Evolutionary conservation across 2,113 vertebrate species (phyloP), one percentile per base, ranked within the genome.

Genomic region (Entomyzon cyanotis): DNA sequence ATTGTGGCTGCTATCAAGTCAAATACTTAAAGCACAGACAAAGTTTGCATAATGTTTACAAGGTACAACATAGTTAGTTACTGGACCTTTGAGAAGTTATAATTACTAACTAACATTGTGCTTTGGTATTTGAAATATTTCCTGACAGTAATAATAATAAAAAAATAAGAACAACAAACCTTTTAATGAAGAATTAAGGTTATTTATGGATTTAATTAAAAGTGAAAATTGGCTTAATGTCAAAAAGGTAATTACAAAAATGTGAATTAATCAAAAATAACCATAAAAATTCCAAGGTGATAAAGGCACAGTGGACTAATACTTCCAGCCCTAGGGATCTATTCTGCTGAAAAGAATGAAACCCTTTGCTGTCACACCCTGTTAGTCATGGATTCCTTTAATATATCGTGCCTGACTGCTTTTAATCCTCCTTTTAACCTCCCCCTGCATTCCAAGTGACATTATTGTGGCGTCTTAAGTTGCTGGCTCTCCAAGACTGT

Each of bases 221-320:
- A 97, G 96, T 94, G 89, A 98, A 98, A 97, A 96, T 93, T 98
- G 97, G 96, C 97, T 94, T 97, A 96, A 83, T 95, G 96, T 97
- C 97, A 96, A 96, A 98, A 97, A 97, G 83, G 58, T 89, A 95
- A 94, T 97, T 94, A 97, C 85, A 83, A 98, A 98, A 98, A 98
- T 96, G 96, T 96, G 96, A 97, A 98, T 98, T 98, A 79, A 97
- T 98, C 96, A 97, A 84, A 97, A 98, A 97, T 96, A 97, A 96
- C 97, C 96, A 97, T 98, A 98, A 98, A 98, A 98, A 98, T 98
- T 98, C 98, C 97, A 97, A 97, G 94, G 96, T 98, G 98, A 98
- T 98, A 98, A 98, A 98, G 97, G 94, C 96, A 92, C 88, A 95
- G 93, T 91, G 71, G 92, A 97, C 95, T 96, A 98, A 98, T 98